Evolutionary conservation across 2,888 invertebrate species (phyloP).

Genomic region (Ferdinandea cuprea): DNA sequence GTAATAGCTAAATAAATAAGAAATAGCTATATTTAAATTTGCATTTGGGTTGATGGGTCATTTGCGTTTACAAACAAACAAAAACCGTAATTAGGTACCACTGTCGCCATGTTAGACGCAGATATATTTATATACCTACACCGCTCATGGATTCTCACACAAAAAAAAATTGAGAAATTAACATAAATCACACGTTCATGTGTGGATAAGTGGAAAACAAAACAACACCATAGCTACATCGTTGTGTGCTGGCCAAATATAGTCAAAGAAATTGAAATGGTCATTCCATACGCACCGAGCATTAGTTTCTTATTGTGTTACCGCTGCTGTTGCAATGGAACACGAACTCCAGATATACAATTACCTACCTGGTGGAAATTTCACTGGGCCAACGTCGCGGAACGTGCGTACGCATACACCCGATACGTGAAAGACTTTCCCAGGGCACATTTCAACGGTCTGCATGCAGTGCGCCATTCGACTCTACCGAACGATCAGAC

Average conservation of each 20-base stretch:
- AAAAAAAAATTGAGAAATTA: too few species aligned
- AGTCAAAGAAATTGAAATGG: constrained; percentile 46
- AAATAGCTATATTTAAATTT: constrained; percentile 38
- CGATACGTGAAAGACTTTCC: constrained; percentile 70
- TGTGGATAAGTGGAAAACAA: constrained; percentile 60
- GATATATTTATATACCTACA: not conserved
- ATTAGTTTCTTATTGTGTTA: constrained; percentile 39
- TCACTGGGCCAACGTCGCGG: constrained; percentile 47
- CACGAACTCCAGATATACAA: not conserved
- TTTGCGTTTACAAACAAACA: constrained; percentile 42
- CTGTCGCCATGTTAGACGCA: not conserved
- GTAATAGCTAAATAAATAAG: constrained; percentile 14
- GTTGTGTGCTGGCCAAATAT: constrained; percentile 38
- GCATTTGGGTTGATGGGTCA: constrained; percentile 67
- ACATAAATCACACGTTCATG: constrained; percentile 62
- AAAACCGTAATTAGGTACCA: constrained; percentile 10
- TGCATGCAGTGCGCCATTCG: not conserved
- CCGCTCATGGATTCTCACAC: constrained; percentile 45
- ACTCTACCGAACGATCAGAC: constrained; percentile 12
- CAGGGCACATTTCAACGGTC: constrained; percentile 12
- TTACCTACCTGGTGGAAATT: constrained; percentile 53
- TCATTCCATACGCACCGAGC: not conserved
- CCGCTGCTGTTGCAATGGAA: not conserved
- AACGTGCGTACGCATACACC: constrained; percentile 54
- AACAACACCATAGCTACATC: constrained; percentile 25